phyloP scores from a whole-genome alignment of 2,888 invertebrate genomes.

The Morpho deidamia region DNA sequence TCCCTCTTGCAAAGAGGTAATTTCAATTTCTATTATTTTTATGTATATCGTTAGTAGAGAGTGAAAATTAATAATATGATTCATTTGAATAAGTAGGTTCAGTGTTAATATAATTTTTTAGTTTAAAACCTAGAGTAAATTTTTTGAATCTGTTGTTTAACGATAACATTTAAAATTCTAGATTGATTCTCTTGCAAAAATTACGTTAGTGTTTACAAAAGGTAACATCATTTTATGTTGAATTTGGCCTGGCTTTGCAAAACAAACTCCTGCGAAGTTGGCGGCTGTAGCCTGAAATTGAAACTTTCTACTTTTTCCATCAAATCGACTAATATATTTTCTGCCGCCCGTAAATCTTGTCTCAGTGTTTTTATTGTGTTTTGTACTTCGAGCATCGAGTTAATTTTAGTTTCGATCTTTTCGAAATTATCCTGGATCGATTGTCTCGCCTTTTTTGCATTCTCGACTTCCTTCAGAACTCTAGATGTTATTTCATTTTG shows the following conservation, averaged over 20 bases:
- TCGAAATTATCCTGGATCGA: conserved; percentile 43
- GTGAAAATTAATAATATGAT: too few relatives aligned
- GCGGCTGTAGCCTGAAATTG: conserved; percentile 29
- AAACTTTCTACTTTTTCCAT: conserved; percentile 38
- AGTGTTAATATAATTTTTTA: too few relatives aligned
- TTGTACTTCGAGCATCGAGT: conserved; percentile 48
- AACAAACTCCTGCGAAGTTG: conserved; percentile 33
- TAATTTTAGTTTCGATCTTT: conserved; percentile 49
- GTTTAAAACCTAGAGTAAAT: too few relatives aligned
- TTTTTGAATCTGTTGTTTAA: too few relatives aligned
- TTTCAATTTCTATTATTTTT: too few relatives aligned
- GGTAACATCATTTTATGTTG: conserved; percentile 15
- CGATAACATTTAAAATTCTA: too few relatives aligned
- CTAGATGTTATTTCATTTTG: conserved; percentile 42
- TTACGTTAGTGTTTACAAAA: not conserved
- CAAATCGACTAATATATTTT: conserved; percentile 34
- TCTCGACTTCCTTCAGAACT: conserved; percentile 41
- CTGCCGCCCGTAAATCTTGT: conserved; percentile 37
- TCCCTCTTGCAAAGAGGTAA: too few relatives aligned
- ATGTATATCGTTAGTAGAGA: too few relatives aligned
- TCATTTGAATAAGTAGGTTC: too few relatives aligned
- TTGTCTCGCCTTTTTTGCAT: conserved; percentile 40
- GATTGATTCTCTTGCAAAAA: too few relatives aligned
- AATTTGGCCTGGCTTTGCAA: conserved; percentile 27
- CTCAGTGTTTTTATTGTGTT: conserved; percentile 39